These are phyloP conservation scores for Neoseiulus cucumeris DNA, from an alignment of 1,140 invertebrate species.

Conservation along the genomic window DNA sequence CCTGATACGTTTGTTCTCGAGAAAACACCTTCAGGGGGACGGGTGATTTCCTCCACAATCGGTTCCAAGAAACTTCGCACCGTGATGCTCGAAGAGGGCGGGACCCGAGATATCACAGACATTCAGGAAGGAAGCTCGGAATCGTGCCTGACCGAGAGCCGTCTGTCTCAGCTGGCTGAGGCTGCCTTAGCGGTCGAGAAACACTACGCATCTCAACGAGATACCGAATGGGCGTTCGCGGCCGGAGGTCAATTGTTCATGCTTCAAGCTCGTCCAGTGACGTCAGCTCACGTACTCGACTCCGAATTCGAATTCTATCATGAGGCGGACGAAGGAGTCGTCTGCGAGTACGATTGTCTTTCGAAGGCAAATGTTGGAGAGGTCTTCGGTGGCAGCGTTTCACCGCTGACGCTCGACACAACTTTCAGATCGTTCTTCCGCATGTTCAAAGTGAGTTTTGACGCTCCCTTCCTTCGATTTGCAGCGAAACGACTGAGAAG, in stretches of 20 bases:
- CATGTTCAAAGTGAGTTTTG: neutral
- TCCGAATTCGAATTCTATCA: conserved; percentile 2
- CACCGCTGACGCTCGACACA: neutral
- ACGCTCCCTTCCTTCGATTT: no score
- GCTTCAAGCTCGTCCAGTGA: neutral
- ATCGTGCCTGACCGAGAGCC: neutral
- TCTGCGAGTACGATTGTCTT: conserved; percentile 2
- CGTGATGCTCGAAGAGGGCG: neutral
- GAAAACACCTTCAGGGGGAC: neutral
- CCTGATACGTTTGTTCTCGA: neutral
- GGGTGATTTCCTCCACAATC: neutral
- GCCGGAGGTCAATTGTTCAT: neutral
- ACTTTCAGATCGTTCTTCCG: neutral
- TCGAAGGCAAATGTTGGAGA: conserved; percentile 7
- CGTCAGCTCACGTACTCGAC: neutral
- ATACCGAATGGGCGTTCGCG: conserved; percentile 3
- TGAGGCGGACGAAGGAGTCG: neutral
- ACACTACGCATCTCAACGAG: conserved; percentile 2
- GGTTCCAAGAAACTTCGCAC: neutral
- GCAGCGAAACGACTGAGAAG: no score
- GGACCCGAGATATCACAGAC: neutral
- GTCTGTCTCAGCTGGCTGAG: neutral
- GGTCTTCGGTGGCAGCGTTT: neutral
- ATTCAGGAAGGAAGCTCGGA: neutral
- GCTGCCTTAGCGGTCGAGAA: neutral